Base-by-base conservation (phyloP, 2,113 vertebrate species). In the Callipepla squamata region DNA sequence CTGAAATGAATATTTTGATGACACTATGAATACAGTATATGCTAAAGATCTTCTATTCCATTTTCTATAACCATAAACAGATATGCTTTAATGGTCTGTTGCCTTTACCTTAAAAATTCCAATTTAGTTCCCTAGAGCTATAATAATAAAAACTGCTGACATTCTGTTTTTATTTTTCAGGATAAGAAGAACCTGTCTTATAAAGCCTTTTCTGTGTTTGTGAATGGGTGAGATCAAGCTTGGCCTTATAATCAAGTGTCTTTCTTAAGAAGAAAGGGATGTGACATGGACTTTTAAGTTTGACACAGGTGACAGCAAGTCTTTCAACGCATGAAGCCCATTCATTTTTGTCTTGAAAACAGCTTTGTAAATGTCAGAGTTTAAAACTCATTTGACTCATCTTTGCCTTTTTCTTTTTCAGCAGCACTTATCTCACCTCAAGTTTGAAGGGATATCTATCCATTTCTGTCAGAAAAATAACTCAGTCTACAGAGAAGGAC, bases 91-190 rank as follows among this genome's bases (percentile, higher is more conserved):
- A 96, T 97, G 96, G 96, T 96, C 93, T 92, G 91, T 85, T 97
- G 97, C 96, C 77, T 97, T 97, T 97, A 96, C 94, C 96, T 96
- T 96, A 95, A 97, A 97, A 95, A 95, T 96, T 97, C 95, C 96
- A 93, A 95, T 97, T 97, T 94, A 96, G 88, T 88, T 96, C 94
- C 95, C 95, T 94, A 91, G 45, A 95, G 94, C 95, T 90, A 91
- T 96, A 96, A 96, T 95, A 96, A 97, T 96, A 97, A 96, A 97
- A 97, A 78, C 84, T 97, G 95, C 97, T 97, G 96, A 97, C 95
- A 93, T 96, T 95, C 91, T 94, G 85, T 28, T 95, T 97, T 95
- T 96, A 80, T 96, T 97, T 96, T 96, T 95, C 74, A 51, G 59
- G 72, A 32, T 77, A 69, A 91, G 90, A 95, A 91, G 45, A 94